Percentiles rank a stretch among this genome's conserved stretches.
Conservation (phyloP, 2,113 vertebrate genomes). For the Gasterosteus aculeatus region DNA sequence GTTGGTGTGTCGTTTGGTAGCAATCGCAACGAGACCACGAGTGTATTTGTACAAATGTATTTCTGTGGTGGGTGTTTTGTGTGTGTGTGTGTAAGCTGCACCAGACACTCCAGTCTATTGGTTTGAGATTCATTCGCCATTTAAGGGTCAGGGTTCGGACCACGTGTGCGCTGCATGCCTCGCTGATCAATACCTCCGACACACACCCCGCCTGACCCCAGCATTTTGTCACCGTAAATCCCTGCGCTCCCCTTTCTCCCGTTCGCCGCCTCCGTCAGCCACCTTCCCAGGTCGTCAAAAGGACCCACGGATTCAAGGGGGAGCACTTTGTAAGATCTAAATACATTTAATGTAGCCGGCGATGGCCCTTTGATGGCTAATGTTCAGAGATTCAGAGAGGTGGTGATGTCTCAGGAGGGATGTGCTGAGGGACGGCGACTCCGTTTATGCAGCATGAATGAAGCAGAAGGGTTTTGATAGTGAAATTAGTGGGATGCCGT, state of each 20-base stretch:
- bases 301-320: conserved; percentile 74
- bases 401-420: conserved; percentile 52
- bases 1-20: conserved; percentile 35
- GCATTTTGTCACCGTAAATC: conserved; percentile 91
- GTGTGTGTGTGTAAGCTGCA: conserved; percentile 49
- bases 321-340: conserved; percentile 72
- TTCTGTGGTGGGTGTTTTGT: conserved; percentile 34
- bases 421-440: conserved; percentile 10
- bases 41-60: conserved; percentile 61
- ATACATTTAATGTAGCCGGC: conserved; percentile 66
- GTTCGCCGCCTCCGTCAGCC: conserved; percentile 12
- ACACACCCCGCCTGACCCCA: conserved; percentile 81
- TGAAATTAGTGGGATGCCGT: background rate
- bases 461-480: background rate
- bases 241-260: conserved; percentile 45
- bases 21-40: conserved; percentile 23
- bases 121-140: conserved; percentile 99
- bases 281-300: conserved; percentile 61
- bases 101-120: conserved; percentile 92
- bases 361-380: conserved; percentile 66
- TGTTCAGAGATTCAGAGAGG: conserved; percentile 22
- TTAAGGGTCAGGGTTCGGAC: conserved; percentile 96
- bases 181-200: conserved; percentile 88
- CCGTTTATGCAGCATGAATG: too few species aligned
- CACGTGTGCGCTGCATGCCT: conserved; percentile 81